These are phyloP conservation scores for Gasteruption jaculator DNA, from an alignment of 2,888 invertebrate species.

Conservation along the genomic window DNA sequence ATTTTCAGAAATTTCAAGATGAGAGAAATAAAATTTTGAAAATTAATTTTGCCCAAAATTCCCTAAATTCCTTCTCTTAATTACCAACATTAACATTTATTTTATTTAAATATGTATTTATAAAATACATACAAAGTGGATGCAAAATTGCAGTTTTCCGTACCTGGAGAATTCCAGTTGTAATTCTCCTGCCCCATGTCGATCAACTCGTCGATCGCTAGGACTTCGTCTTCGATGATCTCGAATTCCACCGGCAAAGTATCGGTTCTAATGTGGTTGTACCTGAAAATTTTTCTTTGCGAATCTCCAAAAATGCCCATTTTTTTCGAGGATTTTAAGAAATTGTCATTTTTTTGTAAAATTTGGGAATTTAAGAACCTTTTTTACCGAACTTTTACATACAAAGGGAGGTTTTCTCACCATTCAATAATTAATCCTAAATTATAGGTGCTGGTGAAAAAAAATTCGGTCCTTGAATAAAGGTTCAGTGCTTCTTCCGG, in stretches of 20 bases:
- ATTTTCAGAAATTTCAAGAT: neutral
- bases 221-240: constrained; percentile 72
- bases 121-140: too few species aligned
- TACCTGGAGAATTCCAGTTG: constrained; percentile 81
- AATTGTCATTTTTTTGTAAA: too few species aligned
- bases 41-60: too few species aligned
- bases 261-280: constrained; percentile 74
- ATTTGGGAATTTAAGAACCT: too few species aligned
- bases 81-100: constrained; percentile 9
- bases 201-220: constrained; percentile 68
- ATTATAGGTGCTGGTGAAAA: constrained; percentile 53
- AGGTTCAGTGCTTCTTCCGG: constrained; percentile 62
- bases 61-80: constrained; percentile 8
- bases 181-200: constrained; percentile 65
- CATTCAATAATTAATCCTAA: constrained; percentile 42
- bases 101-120: constrained; percentile 4
- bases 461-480: constrained; percentile 65
- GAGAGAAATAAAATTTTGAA: neutral
- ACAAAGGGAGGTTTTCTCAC: constrained; percentile 33
- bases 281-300: too few species aligned
- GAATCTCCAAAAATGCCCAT: too few species aligned
- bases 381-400: neutral
- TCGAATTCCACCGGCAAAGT: constrained; percentile 74
- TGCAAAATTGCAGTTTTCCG: too few species aligned
- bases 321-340: too few species aligned